phyloP scores from a whole-genome alignment of 1,140 invertebrate genomes.

The Drosophila orena region DNA sequence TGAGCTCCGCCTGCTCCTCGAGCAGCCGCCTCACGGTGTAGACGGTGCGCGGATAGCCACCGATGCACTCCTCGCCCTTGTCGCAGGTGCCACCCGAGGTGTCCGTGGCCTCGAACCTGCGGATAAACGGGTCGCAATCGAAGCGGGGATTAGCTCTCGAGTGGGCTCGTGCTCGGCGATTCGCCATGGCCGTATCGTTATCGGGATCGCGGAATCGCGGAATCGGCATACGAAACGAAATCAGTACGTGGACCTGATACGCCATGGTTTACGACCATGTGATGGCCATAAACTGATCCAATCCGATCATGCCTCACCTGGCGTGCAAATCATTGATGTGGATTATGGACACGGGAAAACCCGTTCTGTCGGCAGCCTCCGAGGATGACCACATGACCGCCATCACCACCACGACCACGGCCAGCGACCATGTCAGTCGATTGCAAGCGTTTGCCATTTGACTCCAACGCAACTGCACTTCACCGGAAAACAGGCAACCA shows the following conservation, averaged over 20 bases:
- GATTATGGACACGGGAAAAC: slow-evolving; percentile 90
- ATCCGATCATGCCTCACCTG: slow-evolving; percentile 81
- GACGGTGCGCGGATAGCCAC: slow-evolving; percentile 90
- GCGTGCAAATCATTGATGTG: slow-evolving; percentile 94
- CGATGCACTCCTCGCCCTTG: slow-evolving; percentile 86
- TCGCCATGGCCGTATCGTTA: slow-evolving; percentile 25
- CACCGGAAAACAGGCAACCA: not conserved
- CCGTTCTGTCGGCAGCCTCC: slow-evolving; percentile 66
- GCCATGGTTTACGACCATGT: slow-evolving; percentile 21
- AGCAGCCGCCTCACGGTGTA: slow-evolving; percentile 86
- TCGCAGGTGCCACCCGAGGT: slow-evolving; percentile 87
- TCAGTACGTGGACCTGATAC: slow-evolving; percentile 19
- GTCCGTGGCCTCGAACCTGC: slow-evolving; percentile 90
- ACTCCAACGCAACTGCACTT: not conserved
- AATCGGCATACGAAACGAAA: slow-evolving; percentile 5
- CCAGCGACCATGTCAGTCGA: not conserved
- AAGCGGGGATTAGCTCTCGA: slow-evolving; percentile 27
- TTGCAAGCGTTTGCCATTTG: slow-evolving; percentile 7
- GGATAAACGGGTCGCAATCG: slow-evolving; percentile 1
- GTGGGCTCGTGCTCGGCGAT: slow-evolving; percentile 3
- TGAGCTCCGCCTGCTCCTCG: slow-evolving; percentile 86
- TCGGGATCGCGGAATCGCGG: slow-evolving; percentile 26
- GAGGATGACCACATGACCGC: not conserved
- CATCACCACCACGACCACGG: slow-evolving; percentile 14
- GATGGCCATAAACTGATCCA: slow-evolving; percentile 14